A percentile compares a stretch with the other conserved stretches of the same genome.
phyloP scores from a whole-genome alignment of 35 echinoderm and acorn worm genomes.

The Diadema setosum region DNA sequence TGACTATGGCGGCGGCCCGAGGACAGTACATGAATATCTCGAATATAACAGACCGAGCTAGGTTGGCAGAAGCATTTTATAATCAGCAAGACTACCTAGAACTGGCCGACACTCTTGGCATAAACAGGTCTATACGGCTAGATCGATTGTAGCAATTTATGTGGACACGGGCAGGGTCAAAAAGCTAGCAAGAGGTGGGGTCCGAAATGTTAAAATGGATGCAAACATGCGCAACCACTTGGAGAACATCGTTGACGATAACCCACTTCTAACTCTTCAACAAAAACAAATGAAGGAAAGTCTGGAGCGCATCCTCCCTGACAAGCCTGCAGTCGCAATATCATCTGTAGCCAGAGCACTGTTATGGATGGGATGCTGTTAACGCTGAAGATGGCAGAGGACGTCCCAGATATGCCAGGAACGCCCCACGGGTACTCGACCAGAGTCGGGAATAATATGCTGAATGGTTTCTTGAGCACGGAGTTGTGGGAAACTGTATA shows the following conservation, averaged over 20 bases:
- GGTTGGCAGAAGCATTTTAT: background rate
- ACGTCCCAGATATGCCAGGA: too few species aligned
- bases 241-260: background rate
- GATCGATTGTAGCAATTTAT: slow-evolving; percentile 1
- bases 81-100: background rate
- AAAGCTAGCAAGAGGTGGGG: background rate
- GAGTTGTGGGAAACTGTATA: background rate
- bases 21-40: background rate
- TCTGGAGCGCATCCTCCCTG: background rate
- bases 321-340: background rate
- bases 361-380: background rate
- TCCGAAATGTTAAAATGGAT: background rate
- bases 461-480: background rate
- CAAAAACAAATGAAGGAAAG: too few species aligned
- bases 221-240: background rate
- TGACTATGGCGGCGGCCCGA: background rate
- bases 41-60: slow-evolving; percentile 1
- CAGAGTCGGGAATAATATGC: background rate
- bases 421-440: background rate
- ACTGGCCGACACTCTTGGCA: slow-evolving; percentile 1
- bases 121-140: slow-evolving; percentile 4
- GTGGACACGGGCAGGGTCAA: background rate
- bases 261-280: background rate
- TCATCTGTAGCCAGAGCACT: background rate
- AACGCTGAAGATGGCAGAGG: too few species aligned